Conservation (phyloP, 2,797 vertebrate species). For the Phoeniculus purpureus region DNA sequence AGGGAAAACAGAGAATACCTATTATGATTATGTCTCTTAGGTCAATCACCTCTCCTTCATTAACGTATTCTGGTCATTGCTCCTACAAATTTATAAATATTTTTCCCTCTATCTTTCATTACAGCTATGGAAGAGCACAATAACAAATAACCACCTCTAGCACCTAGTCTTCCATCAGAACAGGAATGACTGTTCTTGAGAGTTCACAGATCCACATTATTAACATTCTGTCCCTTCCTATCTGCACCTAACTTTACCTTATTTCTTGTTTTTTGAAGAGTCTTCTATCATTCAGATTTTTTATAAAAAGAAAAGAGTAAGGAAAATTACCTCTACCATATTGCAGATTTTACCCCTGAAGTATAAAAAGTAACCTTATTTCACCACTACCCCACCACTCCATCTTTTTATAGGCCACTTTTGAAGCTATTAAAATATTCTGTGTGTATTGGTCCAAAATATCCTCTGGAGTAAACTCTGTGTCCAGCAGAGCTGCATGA, state of each 20-base stretch:
- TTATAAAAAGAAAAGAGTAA: not conserved
- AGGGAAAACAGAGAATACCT: slow-evolving; percentile 6
- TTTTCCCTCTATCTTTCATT: not conserved
- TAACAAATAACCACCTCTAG: not conserved
- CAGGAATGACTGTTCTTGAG: not conserved
- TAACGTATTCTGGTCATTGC: not conserved
- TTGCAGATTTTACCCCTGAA: not conserved
- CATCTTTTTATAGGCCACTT: not conserved
- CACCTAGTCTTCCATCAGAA: slow-evolving; percentile 24
- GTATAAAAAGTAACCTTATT: not conserved
- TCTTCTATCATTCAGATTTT: not conserved
- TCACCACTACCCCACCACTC: too few species aligned
- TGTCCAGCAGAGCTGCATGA: not conserved
- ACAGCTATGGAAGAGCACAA: not conserved
- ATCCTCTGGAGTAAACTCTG: not conserved
- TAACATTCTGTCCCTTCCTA: not conserved
- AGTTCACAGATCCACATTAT: not conserved
- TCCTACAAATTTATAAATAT: not conserved
- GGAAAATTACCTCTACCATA: not conserved
- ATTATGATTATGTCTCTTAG: not conserved
- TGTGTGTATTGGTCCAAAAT: not conserved
- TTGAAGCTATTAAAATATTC: not conserved
- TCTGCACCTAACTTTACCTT: not conserved
- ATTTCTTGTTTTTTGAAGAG: not conserved
- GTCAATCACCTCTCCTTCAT: slow-evolving; percentile 14